phyloP scores from a whole-genome alignment of 2,113 vertebrate species.

The Lagopus muta region DNA sequence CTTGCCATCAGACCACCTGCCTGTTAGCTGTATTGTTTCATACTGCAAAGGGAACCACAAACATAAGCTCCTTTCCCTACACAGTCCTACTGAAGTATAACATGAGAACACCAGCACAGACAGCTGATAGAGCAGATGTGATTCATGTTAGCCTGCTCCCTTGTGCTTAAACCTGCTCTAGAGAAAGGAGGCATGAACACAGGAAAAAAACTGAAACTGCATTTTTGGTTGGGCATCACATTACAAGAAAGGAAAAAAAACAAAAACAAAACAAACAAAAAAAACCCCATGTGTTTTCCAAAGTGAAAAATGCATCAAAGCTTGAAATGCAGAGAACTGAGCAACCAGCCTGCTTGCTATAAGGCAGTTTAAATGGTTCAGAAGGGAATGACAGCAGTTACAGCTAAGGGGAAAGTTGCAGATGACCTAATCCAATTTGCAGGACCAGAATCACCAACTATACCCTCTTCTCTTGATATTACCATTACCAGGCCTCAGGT shows the following conservation, averaged over 20 bases:
- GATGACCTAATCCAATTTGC: neutral
- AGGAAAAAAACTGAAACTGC: neutral
- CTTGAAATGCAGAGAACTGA: neutral
- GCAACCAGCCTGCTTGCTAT: neutral
- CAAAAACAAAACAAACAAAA: too few relatives aligned
- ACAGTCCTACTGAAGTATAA: neutral
- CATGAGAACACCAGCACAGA: neutral
- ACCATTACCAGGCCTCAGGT: neutral
- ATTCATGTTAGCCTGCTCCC: neutral
- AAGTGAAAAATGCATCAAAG: neutral
- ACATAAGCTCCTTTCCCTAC: neutral
- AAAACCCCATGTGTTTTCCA: neutral
- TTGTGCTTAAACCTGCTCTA: neutral
- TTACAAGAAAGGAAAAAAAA: neutral
- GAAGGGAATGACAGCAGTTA: neutral
- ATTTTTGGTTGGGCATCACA: neutral
- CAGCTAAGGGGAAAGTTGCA: neutral
- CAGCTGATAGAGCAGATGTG: neutral
- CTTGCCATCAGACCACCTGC: conserved; percentile 39
- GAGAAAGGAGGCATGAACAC: neutral
- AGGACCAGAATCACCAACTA: neutral
- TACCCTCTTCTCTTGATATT: neutral
- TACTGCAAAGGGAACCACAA: neutral
- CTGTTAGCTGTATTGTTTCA: neutral
- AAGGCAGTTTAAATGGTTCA: neutral